Percentiles rank a stretch among this genome's conserved stretches.
These are phyloP conservation scores for Lethenteron camtschaticum DNA, from an alignment of 2,113 vertebrate species.

Conservation along the genomic window DNA sequence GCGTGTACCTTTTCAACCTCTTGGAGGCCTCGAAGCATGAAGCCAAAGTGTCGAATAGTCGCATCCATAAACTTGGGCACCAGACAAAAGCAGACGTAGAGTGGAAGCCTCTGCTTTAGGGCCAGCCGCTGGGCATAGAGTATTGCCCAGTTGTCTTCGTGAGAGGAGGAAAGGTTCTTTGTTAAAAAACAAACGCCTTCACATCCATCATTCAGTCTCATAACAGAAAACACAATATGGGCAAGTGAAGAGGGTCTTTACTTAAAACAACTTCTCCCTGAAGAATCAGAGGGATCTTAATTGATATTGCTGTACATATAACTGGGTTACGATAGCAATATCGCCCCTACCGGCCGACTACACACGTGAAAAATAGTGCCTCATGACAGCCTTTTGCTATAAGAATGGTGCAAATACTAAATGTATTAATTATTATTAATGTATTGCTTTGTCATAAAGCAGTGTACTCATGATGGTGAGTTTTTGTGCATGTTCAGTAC, in stretches of 20 bases:
- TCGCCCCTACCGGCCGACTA: no score
- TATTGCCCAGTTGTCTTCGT: slow-evolving; percentile 57
- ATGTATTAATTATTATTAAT: no score
- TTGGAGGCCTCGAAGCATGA: slow-evolving; percentile 43
- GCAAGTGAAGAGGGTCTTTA: not conserved
- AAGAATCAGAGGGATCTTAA: not conserved
- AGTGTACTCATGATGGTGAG: not conserved
- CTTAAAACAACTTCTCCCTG: not conserved
- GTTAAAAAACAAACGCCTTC: fast-evolving
- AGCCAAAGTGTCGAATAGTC: slow-evolving; percentile 45
- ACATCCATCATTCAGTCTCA: fast-evolving
- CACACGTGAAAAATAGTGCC: no score
- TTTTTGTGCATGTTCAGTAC: not conserved
- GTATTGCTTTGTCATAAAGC: no score
- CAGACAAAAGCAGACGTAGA: slow-evolving; percentile 42
- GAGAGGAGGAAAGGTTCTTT: fast-evolving
- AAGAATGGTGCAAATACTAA: no score
- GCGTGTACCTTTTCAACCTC: slow-evolving; percentile 35
- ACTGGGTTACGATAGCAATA: no score
- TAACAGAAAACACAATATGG: fast-evolving
- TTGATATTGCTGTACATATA: no score
- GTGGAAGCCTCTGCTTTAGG: slow-evolving; percentile 32
- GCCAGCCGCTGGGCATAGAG: slow-evolving; percentile 46
- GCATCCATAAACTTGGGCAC: slow-evolving; percentile 34
- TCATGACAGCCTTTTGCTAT: no score